A percentile compares a stretch with the other conserved stretches of the same genome.
These are phyloP conservation scores for Tragelaphus oryx DNA, from an alignment of 2,797 vertebrate species.

Conservation along the genomic window DNA sequence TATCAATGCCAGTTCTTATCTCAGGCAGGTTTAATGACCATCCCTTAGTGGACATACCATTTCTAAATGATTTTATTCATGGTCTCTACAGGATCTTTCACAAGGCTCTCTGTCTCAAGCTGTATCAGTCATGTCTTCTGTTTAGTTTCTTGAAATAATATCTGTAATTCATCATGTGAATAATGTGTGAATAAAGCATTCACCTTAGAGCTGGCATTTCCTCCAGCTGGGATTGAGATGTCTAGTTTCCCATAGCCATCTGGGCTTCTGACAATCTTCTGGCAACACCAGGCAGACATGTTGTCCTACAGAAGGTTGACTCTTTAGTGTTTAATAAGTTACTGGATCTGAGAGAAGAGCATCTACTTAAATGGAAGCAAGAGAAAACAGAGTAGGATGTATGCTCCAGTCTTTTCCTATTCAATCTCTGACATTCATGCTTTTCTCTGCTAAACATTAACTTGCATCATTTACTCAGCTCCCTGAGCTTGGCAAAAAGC, in stretches of 20 bases:
- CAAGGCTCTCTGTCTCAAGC: background rate
- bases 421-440: background rate
- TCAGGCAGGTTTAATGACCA: background rate
- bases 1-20: background rate
- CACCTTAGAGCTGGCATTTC: background rate
- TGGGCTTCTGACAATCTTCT: background rate
- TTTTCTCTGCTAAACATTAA: background rate
- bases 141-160: slow-evolving; percentile 23
- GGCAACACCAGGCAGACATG: background rate
- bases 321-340: background rate
- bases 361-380: background rate
- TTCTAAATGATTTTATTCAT: background rate
- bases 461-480: background rate
- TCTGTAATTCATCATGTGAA: background rate
- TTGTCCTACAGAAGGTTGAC: background rate
- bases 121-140: background rate
- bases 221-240: background rate
- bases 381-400: background rate
- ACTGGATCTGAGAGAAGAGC: background rate
- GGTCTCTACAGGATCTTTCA: background rate
- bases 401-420: background rate
- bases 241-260: background rate
- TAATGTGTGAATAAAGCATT: background rate
- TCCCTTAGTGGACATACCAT: background rate
- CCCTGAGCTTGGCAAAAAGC: background rate